Base-by-base conservation (phyloP, 2,888 invertebrate species). In the Plagiodera versicolora region DNA sequence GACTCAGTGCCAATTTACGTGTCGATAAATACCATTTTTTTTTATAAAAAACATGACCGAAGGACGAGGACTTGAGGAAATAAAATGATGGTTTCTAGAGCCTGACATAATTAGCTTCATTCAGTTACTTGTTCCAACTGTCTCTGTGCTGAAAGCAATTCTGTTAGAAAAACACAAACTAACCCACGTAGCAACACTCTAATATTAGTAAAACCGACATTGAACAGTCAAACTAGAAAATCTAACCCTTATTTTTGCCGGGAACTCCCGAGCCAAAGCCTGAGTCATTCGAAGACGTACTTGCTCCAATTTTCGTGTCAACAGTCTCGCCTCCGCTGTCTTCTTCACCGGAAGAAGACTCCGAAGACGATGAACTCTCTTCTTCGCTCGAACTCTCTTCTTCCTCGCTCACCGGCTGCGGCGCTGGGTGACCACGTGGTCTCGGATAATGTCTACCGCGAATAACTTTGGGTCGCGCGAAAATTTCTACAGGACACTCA, bases 211-310 rank as follows among this genome's bases (percentile, higher is more conserved):
- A 53, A 62, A 35, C 19, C 28, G 46, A 56, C 64, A 51, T 35
- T 46, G 17, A 62, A 65, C 68, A 69, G 64, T 68, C 65, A 63
- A 66, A 64, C 53, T 48, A 82, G 81, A 80, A 81, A 80, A 73
- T 76, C 76, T 81, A 83, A 86, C 86, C 86, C 83, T 86, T 85
- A 78, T 84, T 84, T 63, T 83, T 84, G 39, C 87, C 87, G 58
- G 86, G 87, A 51, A 88, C 87, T 60, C 73, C 75, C 60, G 80
- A 85, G 78, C 91, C 91, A 79, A 92, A 91, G 68, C 92, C 92
- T 60, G 92, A 92, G 82, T 92, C 92, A 79, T 90, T 90, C 72
- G 92, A 92, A 73, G 90, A 89, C 64, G 90, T 91, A 59, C 89
- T 89, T 80, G 85, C 83, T 63, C 76, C 84, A 69, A 85, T 84